phyloP scores from a whole-genome alignment of 2,888 invertebrate genomes.

The Cephus pygmeus region DNA sequence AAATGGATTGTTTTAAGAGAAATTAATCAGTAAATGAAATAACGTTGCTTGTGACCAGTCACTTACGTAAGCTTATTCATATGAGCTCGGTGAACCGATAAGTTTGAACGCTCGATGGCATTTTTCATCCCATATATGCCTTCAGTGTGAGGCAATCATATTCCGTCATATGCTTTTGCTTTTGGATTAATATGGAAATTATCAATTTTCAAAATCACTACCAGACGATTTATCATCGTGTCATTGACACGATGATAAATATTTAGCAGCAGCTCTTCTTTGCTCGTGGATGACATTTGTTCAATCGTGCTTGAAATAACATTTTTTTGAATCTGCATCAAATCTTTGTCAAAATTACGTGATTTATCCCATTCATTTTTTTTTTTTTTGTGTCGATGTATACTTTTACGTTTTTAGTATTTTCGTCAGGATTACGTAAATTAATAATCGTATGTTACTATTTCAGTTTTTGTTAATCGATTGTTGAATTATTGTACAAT shows the following conservation, averaged over 20 bases:
- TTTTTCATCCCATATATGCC: not conserved
- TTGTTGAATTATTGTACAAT: too few relatives aligned
- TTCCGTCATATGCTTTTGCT: not conserved
- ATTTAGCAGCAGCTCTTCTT: not conserved
- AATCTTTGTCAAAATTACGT: too few relatives aligned
- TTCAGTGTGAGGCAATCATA: not conserved
- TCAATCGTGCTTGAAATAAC: not conserved
- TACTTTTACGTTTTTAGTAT: too few relatives aligned
- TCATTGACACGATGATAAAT: not conserved
- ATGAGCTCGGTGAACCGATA: conserved; percentile 53
- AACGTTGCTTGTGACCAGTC: conserved; percentile 48
- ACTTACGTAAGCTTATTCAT: conserved; percentile 48
- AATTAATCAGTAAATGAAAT: conserved; percentile 57
- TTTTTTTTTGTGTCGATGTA: too few relatives aligned
- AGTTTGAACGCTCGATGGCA: conserved; percentile 28
- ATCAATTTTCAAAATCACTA: not conserved
- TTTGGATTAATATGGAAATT: not conserved
- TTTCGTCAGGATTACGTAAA: too few relatives aligned
- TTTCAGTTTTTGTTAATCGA: too few relatives aligned
- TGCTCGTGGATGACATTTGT: not conserved
- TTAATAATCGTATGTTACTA: too few relatives aligned
- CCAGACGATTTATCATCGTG: not conserved
- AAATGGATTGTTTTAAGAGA: conserved; percentile 29
- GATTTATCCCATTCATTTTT: too few relatives aligned
- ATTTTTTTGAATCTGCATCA: too few relatives aligned